A percentile compares a stretch with the other conserved stretches of the same genome.
Evolutionary conservation across 2,113 vertebrate species (phyloP).

Genomic region (Ptychochromis oligacanthus): DNA sequence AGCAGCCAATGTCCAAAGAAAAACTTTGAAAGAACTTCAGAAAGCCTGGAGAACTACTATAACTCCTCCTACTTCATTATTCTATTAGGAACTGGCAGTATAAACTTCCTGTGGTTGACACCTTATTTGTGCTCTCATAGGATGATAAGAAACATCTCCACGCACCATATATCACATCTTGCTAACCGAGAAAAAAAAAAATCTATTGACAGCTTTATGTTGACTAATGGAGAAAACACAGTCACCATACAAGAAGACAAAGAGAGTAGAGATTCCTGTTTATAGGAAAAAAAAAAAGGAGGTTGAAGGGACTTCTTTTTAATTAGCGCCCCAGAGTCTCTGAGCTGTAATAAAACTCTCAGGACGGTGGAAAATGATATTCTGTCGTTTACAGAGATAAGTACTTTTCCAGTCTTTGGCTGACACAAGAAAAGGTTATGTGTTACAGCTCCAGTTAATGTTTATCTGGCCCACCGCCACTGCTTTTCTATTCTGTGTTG

Average conservation of each 20-base stretch:
- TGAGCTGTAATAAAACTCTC: conserved; percentile 76
- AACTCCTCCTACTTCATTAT: background rate
- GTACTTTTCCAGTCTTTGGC: conserved; percentile 85
- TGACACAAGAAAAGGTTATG: conserved; percentile 78
- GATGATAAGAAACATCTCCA: conserved; percentile 26
- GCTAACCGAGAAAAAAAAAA: conserved; percentile 24
- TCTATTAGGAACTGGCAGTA: background rate
- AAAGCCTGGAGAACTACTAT: too few species aligned
- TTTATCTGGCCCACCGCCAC: conserved; percentile 75
- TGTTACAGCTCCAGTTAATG: conserved; percentile 65
- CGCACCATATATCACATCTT: conserved; percentile 16
- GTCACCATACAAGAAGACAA: conserved; percentile 27
- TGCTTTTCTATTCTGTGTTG: conserved; percentile 63
- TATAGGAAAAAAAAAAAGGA: background rate
- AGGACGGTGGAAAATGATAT: conserved; percentile 72
- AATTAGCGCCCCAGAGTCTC: conserved; percentile 87
- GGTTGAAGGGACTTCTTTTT: conserved; percentile 73
- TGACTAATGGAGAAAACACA: conserved; percentile 63
- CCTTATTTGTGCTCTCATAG: conserved; percentile 12
- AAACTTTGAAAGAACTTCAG: too few species aligned
- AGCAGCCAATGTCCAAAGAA: too few species aligned
- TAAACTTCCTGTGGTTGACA: conserved; percentile 14
- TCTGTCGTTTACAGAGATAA: conserved; percentile 80
- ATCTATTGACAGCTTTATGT: conserved; percentile 56
- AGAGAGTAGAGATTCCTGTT: conserved; percentile 27